These are phyloP conservation scores for Apis cerana DNA, from an alignment of 1,140 invertebrate species.

Conservation along the genomic window DNA sequence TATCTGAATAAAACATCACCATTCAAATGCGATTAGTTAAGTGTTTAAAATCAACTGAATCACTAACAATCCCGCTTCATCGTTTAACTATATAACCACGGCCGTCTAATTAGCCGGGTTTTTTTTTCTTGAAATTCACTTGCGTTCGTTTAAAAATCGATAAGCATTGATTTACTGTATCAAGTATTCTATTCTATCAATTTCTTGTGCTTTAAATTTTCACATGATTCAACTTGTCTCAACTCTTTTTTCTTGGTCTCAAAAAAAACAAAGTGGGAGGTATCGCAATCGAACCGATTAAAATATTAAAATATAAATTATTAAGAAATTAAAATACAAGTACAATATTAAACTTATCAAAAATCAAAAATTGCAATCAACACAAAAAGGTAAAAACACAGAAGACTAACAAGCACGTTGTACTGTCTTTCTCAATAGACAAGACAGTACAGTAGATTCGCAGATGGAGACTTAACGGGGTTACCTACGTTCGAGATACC, in stretches of 20 bases:
- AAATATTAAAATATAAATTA: not conserved
- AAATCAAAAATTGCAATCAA: constrained; percentile 23
- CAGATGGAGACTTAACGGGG: constrained; percentile 52
- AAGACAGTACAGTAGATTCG: constrained; percentile 7
- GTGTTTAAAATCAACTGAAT: not conserved
- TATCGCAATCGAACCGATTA: not conserved
- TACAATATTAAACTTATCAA: too few species aligned
- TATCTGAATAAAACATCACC: constrained; percentile 21
- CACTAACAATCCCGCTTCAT: not conserved
- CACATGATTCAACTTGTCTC: not conserved
- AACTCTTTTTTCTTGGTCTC: not conserved
- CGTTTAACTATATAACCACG: not conserved
- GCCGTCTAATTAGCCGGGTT: not conserved
- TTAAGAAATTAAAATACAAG: not conserved
- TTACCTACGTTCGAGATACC: constrained; percentile 1
- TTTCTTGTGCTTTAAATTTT: not conserved
- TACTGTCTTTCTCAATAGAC: constrained; percentile 38
- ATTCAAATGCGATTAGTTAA: not conserved
- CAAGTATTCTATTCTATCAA: not conserved
- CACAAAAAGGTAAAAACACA: constrained; percentile 3
- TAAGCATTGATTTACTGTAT: not conserved
- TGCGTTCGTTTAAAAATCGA: not conserved
- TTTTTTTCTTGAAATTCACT: not conserved
- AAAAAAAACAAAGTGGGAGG: not conserved
- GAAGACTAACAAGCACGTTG: constrained; percentile 8